These are phyloP conservation scores for Nothobranchius kuhntae DNA, from an alignment of 2,113 vertebrate genomes.

Conservation along the genomic window DNA sequence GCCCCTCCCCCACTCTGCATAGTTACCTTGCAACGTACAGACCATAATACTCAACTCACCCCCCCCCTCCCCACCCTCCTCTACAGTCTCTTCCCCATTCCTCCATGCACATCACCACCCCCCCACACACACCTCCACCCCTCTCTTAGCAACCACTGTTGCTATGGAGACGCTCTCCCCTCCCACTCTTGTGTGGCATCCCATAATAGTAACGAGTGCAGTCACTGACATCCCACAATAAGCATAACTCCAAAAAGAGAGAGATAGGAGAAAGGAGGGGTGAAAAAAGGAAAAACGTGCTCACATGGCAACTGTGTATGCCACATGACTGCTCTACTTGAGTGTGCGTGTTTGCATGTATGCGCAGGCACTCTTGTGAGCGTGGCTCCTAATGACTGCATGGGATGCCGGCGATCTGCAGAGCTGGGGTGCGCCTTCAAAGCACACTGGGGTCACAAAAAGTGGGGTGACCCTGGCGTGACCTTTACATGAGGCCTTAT, in stretches of 20 bases:
- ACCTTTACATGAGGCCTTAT: background rate
- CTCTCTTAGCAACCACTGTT: slow-evolving; percentile 78
- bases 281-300: slow-evolving; percentile 43
- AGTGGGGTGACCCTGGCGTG: slow-evolving; percentile 14
- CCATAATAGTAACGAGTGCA: slow-evolving; percentile 80
- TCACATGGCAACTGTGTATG: slow-evolving; percentile 79
- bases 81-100: slow-evolving; percentile 79
- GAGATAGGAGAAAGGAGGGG: slow-evolving; percentile 55
- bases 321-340: slow-evolving; percentile 78
- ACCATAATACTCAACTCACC: slow-evolving; percentile 83
- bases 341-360: slow-evolving; percentile 65
- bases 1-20: slow-evolving; percentile 83
- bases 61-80: slow-evolving; percentile 60
- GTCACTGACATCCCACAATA: slow-evolving; percentile 84
- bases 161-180: slow-evolving; percentile 72
- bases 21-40: slow-evolving; percentile 85
- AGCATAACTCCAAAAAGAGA: slow-evolving; percentile 82
- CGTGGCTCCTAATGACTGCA: slow-evolving; percentile 2
- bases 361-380: slow-evolving; percentile 41
- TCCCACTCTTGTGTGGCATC: slow-evolving; percentile 70
- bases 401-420: background rate
- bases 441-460: background rate
- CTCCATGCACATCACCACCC: slow-evolving; percentile 61
- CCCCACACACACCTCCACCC: slow-evolving; percentile 48
- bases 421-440: background rate